Evolutionary conservation across 2,113 vertebrate species (phyloP).

Genomic region (Passer domesticus): DNA sequence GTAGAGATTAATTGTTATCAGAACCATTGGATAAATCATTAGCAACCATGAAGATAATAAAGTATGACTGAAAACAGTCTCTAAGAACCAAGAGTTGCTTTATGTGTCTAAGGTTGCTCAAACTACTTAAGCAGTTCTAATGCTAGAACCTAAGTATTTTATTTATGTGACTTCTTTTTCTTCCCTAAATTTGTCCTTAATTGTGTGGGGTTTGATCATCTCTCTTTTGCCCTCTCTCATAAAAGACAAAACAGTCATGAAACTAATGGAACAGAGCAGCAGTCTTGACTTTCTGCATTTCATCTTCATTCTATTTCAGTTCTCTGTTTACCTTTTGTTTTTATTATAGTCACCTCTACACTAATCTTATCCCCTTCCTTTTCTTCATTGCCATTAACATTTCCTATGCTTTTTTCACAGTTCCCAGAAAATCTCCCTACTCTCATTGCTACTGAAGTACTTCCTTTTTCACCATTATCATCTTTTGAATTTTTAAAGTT

Average conservation of each 20-base stretch:
- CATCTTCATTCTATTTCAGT: not conserved
- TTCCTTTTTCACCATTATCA: fast-evolving
- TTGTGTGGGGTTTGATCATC: not conserved
- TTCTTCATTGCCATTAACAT: not conserved
- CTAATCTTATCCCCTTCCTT: not conserved
- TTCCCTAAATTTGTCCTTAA: not conserved
- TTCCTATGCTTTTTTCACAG: not conserved
- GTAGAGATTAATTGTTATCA: not conserved
- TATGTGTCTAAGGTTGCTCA: not conserved
- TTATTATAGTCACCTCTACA: not conserved
- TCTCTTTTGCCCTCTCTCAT: not conserved
- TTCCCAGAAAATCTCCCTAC: not conserved
- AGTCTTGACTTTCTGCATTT: not conserved
- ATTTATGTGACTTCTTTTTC: not conserved
- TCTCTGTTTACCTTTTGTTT: not conserved
- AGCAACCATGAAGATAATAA: not conserved
- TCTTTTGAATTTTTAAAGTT: not conserved
- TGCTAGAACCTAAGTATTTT: not conserved
- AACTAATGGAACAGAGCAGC: not conserved
- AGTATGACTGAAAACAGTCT: not conserved
- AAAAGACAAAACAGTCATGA: not conserved
- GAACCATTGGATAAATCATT: not conserved
- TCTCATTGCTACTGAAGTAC: not conserved
- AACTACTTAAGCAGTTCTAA: not conserved
- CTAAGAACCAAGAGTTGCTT: not conserved